Evolutionary conservation across 2,888 invertebrate species (phyloP).

Genomic region (Dryadula phaetusa): DNA sequence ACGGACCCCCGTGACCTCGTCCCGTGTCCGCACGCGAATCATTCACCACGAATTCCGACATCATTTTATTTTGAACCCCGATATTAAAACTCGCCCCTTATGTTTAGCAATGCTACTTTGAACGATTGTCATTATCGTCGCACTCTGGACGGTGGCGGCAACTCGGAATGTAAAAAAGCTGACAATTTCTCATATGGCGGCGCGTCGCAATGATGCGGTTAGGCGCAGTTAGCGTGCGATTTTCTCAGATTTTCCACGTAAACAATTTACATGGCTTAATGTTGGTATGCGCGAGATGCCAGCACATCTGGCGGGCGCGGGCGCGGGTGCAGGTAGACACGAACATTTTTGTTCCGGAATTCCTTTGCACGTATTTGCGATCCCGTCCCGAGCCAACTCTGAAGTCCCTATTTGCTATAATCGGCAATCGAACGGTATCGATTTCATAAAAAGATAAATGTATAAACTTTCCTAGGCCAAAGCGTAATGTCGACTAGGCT

Average conservation of each 20-base stretch:
- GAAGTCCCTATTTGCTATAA: constrained; percentile 30
- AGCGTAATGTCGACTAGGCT: constrained; percentile 1
- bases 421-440: constrained; percentile 35
- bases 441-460: not conserved
- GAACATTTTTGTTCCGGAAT: constrained; percentile 79
- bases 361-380: constrained; percentile 80
- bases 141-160: constrained; percentile 51
- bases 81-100: constrained; percentile 30
- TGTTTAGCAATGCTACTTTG: constrained; percentile 45
- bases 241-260: constrained; percentile 81
- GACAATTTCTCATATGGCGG: constrained; percentile 63
- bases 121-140: constrained; percentile 62
- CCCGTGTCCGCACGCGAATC: constrained; percentile 71
- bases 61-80: constrained; percentile 38
- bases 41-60: constrained; percentile 55
- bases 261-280: constrained; percentile 75
- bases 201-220: constrained; percentile 59
- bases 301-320: constrained; percentile 63
- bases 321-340: constrained; percentile 70
- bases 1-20: constrained; percentile 72
- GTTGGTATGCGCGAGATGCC: constrained; percentile 59
- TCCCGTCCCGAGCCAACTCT: constrained; percentile 60
- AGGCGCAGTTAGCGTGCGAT: constrained; percentile 69
- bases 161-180: constrained; percentile 69
- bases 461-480: not conserved